Percentiles rank a stretch among this genome's conserved stretches.
These are phyloP conservation scores for Thermophis baileyi DNA, from an alignment of 2,113 vertebrate genomes.

Conservation along the genomic window DNA sequence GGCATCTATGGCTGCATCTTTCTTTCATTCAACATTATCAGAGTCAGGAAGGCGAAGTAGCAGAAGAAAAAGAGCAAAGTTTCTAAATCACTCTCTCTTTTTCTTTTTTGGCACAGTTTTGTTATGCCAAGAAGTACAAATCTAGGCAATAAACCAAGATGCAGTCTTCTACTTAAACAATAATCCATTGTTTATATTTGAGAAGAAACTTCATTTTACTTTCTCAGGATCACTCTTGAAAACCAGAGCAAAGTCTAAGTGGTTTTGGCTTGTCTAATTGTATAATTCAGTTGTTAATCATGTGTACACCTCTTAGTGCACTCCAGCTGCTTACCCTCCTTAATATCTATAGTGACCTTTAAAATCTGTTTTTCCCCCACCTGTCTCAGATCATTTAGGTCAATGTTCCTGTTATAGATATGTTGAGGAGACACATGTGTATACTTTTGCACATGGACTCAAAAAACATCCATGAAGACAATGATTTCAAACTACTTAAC, in stretches of 20 bases:
- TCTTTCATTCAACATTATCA: not conserved
- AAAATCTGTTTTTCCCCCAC: not conserved
- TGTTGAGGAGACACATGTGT: not conserved
- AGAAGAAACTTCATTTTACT: not conserved
- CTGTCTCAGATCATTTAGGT: not conserved
- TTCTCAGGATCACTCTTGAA: slow-evolving; percentile 11
- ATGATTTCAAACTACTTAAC: not conserved
- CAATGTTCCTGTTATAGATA: not conserved
- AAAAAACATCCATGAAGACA: not conserved
- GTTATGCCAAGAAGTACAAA: slow-evolving; percentile 30
- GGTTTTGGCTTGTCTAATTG: not conserved
- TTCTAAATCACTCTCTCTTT: slow-evolving; percentile 30
- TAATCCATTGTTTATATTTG: slow-evolving; percentile 2
- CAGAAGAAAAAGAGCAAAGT: not conserved
- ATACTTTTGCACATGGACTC: not conserved
- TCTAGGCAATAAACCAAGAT: not conserved
- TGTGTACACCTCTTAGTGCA: not conserved
- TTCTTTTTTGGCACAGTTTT: slow-evolving; percentile 40
- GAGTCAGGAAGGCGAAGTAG: not conserved
- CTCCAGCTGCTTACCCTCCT: not conserved
- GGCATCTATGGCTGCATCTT: rapidly evolving
- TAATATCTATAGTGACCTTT: not conserved
- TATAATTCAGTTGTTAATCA: not conserved
- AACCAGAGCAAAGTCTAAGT: not conserved
- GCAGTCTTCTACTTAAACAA: not conserved